A percentile compares a stretch with the other conserved stretches of the same genome.
These are phyloP conservation scores for Galago senegalensis DNA, from an alignment of 2,797 vertebrate genomes.

Conservation along the genomic window DNA sequence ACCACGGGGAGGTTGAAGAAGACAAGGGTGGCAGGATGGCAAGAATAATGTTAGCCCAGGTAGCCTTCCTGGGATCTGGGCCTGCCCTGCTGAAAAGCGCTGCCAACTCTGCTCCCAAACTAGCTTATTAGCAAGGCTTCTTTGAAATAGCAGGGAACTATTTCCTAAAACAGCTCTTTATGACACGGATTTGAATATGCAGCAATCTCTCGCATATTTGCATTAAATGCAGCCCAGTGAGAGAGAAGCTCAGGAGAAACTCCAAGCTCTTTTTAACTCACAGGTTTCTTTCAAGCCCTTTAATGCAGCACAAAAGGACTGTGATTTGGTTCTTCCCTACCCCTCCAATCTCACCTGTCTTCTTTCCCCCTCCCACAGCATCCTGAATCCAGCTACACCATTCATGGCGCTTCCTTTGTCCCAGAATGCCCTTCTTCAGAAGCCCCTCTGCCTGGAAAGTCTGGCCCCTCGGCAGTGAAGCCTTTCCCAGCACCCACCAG, in stretches of 20 bases:
- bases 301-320: not conserved
- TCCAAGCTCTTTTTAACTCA: not conserved
- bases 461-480: not conserved
- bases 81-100: not conserved
- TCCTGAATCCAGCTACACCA: not conserved
- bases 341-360: not conserved
- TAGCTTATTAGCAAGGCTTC: conserved; percentile 27
- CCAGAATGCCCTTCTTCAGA: not conserved
- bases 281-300: not conserved
- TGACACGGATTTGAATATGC: conserved; percentile 6
- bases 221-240: not conserved
- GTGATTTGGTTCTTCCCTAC: not conserved
- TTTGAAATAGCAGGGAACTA: conserved; percentile 24
- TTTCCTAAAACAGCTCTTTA: conserved; percentile 50
- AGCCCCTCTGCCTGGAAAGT: not conserved
- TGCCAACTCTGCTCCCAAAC: not conserved
- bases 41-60: not conserved
- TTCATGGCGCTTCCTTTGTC: not conserved
- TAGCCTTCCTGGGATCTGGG: not conserved
- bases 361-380: not conserved
- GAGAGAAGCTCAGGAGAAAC: not conserved
- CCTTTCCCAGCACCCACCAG: not conserved
- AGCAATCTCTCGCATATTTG: not conserved
- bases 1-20: not conserved
- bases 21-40: fast-evolving